Conservation (phyloP, 1,140 invertebrate genomes). For the Chironomus tepperi region DNA sequence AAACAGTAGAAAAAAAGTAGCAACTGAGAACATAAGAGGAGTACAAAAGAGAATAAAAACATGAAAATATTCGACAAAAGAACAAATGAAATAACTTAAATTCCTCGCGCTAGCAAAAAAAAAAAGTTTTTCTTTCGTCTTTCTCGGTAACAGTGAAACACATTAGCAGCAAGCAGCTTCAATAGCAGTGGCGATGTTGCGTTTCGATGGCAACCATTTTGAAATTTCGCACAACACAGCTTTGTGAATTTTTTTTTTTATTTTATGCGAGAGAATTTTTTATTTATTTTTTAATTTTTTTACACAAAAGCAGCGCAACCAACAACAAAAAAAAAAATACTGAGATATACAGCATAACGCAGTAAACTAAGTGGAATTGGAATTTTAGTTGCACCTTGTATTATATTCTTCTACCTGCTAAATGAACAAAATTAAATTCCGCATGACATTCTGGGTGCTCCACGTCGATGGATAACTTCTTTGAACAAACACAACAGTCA, state of each 20-base stretch:
- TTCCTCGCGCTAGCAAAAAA: slow-evolving; percentile 10
- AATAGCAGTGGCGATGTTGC: background rate
- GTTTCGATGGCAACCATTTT: background rate
- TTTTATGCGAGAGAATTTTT: background rate
- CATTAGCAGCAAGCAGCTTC: background rate
- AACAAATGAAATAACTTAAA: slow-evolving; percentile 14
- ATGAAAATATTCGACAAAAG: slow-evolving; percentile 8
- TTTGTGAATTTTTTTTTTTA: background rate
- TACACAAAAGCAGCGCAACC: too few species aligned
- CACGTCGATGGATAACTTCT: background rate
- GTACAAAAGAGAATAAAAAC: background rate
- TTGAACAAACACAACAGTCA: too few species aligned
- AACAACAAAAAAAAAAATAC: too few species aligned
- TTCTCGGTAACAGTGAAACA: background rate
- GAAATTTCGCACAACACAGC: background rate
- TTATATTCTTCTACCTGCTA: background rate
- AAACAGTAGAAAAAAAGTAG: background rate
- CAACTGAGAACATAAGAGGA: background rate
- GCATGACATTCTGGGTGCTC: background rate
- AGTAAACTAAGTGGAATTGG: slow-evolving; percentile 7
- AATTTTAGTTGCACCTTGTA: slow-evolving; percentile 8
- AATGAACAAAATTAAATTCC: background rate
- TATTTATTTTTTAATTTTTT: background rate
- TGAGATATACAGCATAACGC: background rate
- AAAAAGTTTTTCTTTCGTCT: slow-evolving; percentile 13